Evolutionary conservation across 1,140 invertebrate species (phyloP).

Genomic region (Drosophila watanabei): DNA sequence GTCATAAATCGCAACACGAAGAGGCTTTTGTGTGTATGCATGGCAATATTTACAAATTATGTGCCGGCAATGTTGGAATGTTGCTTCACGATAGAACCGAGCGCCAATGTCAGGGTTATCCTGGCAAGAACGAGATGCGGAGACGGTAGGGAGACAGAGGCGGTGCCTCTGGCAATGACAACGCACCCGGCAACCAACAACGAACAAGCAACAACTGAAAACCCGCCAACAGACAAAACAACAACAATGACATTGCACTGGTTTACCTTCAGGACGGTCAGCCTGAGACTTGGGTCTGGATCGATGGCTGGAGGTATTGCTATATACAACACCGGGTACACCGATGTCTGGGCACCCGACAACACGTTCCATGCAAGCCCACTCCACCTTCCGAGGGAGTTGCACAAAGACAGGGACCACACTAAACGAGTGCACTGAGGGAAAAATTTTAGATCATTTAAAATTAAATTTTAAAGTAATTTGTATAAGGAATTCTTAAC

Average conservation of each 20-base stretch:
- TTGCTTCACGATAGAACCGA: conserved; percentile 65
- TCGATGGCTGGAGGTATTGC: conserved; percentile 14
- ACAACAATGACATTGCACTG: conserved; percentile 80
- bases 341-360: conserved; percentile 52
- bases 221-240: conserved; percentile 49
- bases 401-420: conserved; percentile 27
- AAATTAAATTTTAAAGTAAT: not conserved
- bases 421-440: conserved; percentile 27
- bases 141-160: conserved; percentile 8
- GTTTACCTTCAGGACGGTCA: conserved; percentile 82
- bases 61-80: conserved; percentile 67
- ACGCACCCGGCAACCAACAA: conserved; percentile 57
- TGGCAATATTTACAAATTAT: conserved; percentile 65
- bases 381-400: conserved; percentile 27
- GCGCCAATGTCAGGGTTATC: conserved; percentile 70
- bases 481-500: not conserved
- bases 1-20: conserved; percentile 79
- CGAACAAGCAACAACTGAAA: conserved; percentile 6
- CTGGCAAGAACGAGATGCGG: conserved; percentile 13
- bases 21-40: conserved; percentile 59
- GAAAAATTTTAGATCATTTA: not conserved
- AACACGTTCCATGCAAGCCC: conserved; percentile 49
- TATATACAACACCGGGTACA: conserved; percentile 37
- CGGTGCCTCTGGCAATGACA: conserved; percentile 73
- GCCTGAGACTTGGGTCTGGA: conserved; percentile 38